Conservation (phyloP, 35 echinoderm and acorn worm genomes). For the Strongylocentrotus purpuratus region DNA sequence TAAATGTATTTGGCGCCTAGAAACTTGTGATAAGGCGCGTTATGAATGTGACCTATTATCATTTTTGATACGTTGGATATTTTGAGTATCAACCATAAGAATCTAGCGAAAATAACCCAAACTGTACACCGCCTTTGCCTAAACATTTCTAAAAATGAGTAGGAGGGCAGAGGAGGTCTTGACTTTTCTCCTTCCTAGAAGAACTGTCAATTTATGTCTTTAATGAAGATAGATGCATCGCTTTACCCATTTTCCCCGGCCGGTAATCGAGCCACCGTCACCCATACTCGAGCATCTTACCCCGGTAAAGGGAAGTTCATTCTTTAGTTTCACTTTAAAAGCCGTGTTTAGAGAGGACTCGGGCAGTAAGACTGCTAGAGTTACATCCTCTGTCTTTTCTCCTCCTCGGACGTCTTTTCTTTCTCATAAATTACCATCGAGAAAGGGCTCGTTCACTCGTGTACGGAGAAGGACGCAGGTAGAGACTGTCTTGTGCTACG, state of each 20-base stretch:
- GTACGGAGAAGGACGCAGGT: not conserved
- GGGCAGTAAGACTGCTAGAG: not conserved
- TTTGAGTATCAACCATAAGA: too few species aligned
- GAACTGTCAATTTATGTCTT: not conserved
- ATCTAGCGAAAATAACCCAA: not conserved
- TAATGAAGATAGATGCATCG: not conserved
- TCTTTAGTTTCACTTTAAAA: conserved; percentile 20
- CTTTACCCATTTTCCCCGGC: not conserved
- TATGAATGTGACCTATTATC: too few species aligned
- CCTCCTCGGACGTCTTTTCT: not conserved
- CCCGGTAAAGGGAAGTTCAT: not conserved
- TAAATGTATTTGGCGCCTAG: too few species aligned
- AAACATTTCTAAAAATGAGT: not conserved
- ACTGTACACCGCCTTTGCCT: not conserved
- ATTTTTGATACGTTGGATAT: too few species aligned
- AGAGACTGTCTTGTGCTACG: not conserved
- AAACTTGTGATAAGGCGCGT: too few species aligned
- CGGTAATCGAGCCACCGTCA: not conserved
- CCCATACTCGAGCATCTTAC: not conserved
- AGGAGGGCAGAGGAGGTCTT: not conserved
- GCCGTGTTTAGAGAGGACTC: conserved; percentile 33
- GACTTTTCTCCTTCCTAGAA: not conserved
- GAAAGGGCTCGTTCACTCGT: not conserved
- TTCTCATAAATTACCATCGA: conserved; percentile 27
- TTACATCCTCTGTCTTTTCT: not conserved